These are phyloP conservation scores for Mythimna loreyi DNA, from an alignment of 2,888 invertebrate species.

Conservation along the genomic window DNA sequence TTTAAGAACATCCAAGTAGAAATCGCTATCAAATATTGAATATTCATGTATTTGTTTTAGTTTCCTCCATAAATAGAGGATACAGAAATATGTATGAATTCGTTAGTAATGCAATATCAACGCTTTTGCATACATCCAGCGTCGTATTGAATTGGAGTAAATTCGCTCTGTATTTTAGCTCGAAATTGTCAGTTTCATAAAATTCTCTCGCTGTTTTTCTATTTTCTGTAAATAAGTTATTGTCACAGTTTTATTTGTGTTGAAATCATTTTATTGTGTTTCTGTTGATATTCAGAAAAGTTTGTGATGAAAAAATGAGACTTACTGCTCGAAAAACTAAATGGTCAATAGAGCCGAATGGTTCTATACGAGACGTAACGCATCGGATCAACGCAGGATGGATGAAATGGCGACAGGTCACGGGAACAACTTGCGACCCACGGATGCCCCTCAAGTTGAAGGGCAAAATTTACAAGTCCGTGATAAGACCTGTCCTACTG, in stretches of 20 bases:
- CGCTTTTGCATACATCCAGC: slow-evolving; percentile 48
- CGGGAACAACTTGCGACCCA: no score
- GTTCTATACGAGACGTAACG: no score
- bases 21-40: not conserved
- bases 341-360: no score
- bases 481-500: no score
- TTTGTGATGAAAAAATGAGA: not conserved
- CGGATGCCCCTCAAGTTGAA: no score
- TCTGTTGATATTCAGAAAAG: not conserved
- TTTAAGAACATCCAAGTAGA: not conserved
- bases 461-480: no score
- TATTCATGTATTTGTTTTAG: slow-evolving; percentile 30
- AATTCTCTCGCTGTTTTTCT: slow-evolving; percentile 6
- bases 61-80: slow-evolving; percentile 28
- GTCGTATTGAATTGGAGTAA: slow-evolving; percentile 39
- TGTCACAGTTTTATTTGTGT: slow-evolving; percentile 2
- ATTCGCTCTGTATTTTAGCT: slow-evolving; percentile 31
- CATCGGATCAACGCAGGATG: no score
- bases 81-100: slow-evolving; percentile 41
- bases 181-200: slow-evolving; percentile 30
- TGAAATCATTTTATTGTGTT: not conserved
- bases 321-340: no score
- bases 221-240: slow-evolving; percentile 21
- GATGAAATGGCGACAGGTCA: no score
- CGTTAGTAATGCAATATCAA: slow-evolving; percentile 50